These are phyloP conservation scores for Sminthurides aquaticus DNA, from an alignment of 2,888 invertebrate genomes.

Conservation along the genomic window DNA sequence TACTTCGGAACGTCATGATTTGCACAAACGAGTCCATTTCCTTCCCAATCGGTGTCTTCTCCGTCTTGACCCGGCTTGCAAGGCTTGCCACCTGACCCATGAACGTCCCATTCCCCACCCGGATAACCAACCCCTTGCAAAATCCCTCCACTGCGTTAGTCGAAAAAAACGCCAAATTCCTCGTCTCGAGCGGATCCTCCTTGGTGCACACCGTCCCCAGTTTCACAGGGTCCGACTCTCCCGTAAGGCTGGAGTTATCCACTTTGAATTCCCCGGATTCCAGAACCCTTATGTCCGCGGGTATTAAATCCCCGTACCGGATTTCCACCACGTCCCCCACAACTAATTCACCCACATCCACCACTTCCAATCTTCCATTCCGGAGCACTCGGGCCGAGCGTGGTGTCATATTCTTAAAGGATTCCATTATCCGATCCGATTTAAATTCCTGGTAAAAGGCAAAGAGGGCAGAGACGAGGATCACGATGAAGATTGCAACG, in stretches of 20 bases:
- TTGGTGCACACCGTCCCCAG: conserved; percentile 49
- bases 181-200: conserved; percentile 53
- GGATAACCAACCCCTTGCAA: conserved; percentile 58
- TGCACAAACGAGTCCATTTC: conserved; percentile 70
- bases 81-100: conserved; percentile 65
- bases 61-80: conserved; percentile 58
- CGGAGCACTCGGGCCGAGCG: conserved; percentile 45
- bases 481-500: conserved; percentile 54
- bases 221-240: conserved; percentile 60
- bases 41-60: conserved; percentile 66
- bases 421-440: conserved; percentile 55
- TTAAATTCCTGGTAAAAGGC: conserved; percentile 67
- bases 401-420: conserved; percentile 57
- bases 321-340: conserved; percentile 55
- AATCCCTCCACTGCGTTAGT: conserved; percentile 56
- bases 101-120: conserved; percentile 60
- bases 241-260: conserved; percentile 63
- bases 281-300: conserved; percentile 55
- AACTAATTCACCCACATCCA: conserved; percentile 49
- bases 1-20: conserved; percentile 60
- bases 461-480: conserved; percentile 63
- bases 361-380: conserved; percentile 46
- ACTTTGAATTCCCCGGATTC: conserved; percentile 54
- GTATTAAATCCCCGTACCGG: conserved; percentile 55
- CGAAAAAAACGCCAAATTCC: conserved; percentile 55